phyloP scores from a whole-genome alignment of 2,113 vertebrate species.

The Cyprinodon tularosa region DNA sequence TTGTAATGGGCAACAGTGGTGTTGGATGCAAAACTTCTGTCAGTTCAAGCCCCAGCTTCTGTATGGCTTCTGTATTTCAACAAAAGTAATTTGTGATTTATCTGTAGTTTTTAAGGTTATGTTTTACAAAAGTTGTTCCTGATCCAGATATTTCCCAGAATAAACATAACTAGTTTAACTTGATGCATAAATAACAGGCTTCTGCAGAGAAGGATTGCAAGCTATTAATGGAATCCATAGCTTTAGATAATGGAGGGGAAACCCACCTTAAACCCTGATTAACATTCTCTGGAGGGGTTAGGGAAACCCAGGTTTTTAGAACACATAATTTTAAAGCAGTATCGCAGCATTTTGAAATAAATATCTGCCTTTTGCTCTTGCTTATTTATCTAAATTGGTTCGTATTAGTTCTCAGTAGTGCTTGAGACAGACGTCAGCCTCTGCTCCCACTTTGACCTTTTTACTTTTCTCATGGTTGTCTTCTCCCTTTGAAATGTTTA shows the following conservation, averaged over 20 bases:
- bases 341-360: not conserved
- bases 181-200: not conserved
- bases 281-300: not conserved
- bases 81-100: too few relatives aligned
- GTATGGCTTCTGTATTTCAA: too few relatives aligned
- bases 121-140: too few relatives aligned
- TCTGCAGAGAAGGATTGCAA: not conserved
- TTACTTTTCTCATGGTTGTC: constrained; percentile 6
- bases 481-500: constrained; percentile 43
- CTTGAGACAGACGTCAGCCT: constrained; percentile 55
- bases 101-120: too few relatives aligned
- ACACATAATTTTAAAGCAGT: not conserved
- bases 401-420: constrained; percentile 49
- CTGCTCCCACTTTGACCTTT: not conserved
- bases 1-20: too few relatives aligned
- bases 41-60: too few relatives aligned
- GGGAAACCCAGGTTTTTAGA: not conserved
- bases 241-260: not conserved
- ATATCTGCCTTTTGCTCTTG: not conserved
- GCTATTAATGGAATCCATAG: not conserved
- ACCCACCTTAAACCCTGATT: not conserved
- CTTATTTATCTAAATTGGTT: not conserved
- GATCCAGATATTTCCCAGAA: not conserved
- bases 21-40: too few relatives aligned
- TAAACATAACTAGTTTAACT: not conserved